A percentile compares a stretch with the other conserved stretches of the same genome.
Conservation (phyloP, 2,113 vertebrate genomes). For the Oreochromis aureus region DNA sequence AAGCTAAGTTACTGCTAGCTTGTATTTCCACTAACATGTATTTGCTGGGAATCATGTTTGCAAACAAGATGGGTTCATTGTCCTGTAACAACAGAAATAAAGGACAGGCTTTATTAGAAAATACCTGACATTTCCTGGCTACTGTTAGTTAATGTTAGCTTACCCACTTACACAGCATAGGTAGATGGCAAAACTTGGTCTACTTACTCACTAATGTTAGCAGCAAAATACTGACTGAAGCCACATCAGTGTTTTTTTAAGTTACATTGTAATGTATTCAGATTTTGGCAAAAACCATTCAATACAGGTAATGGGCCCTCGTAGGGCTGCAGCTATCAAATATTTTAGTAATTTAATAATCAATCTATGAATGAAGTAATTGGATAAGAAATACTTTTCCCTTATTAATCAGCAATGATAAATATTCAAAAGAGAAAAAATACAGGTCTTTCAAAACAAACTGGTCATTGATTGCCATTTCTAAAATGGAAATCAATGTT, state of each 20-base stretch:
- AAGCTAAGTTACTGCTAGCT: background rate
- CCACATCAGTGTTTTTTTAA: background rate
- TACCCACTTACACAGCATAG: background rate
- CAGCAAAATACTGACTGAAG: background rate
- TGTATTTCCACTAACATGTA: background rate
- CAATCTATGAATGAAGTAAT: no score
- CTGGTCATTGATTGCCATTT: no score
- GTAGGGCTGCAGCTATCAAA: no score
- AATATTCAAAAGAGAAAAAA: no score
- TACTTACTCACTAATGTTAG: background rate
- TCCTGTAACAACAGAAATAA: background rate
- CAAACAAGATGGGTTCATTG: background rate
- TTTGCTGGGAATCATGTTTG: background rate
- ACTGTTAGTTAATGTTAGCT: background rate
- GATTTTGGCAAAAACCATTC: background rate
- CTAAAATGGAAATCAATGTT: no score
- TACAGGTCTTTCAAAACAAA: no score
- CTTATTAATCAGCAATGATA: no score
- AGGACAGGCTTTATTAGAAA: background rate
- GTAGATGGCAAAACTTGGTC: background rate
- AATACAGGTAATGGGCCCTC: no score
- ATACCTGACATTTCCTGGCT: fast-evolving
- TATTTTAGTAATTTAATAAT: no score
- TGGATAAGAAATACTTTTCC: no score
- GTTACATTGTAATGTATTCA: background rate